A percentile compares a stretch with the other conserved stretches of the same genome.
phyloP scores from a whole-genome alignment of 2,797 vertebrate species.

The Cyprinodon diabolis region DNA sequence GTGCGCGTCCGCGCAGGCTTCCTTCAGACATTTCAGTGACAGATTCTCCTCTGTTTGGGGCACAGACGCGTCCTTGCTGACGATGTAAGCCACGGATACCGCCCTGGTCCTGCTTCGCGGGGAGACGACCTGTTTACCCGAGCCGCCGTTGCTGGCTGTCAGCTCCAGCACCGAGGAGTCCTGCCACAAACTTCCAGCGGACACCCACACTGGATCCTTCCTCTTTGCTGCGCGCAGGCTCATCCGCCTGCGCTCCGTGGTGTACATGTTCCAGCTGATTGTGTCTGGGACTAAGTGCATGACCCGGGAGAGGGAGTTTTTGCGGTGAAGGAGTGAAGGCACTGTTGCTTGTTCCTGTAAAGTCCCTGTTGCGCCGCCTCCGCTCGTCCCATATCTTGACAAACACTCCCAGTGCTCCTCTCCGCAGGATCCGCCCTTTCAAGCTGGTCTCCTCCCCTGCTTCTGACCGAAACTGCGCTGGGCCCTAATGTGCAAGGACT shows the following conservation, averaged over 20 bases:
- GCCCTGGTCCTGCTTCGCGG: constrained; percentile 74
- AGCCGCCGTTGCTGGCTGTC: constrained; percentile 59
- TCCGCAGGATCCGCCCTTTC: constrained; percentile 41
- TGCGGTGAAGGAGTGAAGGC: background rate
- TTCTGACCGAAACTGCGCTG: constrained; percentile 18
- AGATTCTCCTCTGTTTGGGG: constrained; percentile 76
- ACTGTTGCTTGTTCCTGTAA: constrained; percentile 17
- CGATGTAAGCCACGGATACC: constrained; percentile 82
- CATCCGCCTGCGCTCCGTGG: constrained; percentile 81
- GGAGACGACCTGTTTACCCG: constrained; percentile 54
- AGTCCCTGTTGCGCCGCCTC: constrained; percentile 58
- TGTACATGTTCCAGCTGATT: constrained; percentile 69
- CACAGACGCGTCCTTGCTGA: constrained; percentile 72
- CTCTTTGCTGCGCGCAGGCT: constrained; percentile 75
- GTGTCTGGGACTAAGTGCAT: constrained; percentile 14
- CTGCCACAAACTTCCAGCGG: constrained; percentile 89
- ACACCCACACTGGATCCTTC: constrained; percentile 70
- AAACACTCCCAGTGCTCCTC: constrained; percentile 46
- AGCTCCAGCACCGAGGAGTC: constrained; percentile 81
- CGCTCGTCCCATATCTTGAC: constrained; percentile 8
- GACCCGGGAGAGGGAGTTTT: background rate
- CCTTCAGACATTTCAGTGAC: constrained; percentile 82
- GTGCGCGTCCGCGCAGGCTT: constrained; percentile 82
- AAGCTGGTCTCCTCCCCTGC: background rate
- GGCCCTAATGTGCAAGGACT: background rate